phyloP scores from a whole-genome alignment of 2,113 vertebrate species.

The Rhabdomys dilectus region DNA sequence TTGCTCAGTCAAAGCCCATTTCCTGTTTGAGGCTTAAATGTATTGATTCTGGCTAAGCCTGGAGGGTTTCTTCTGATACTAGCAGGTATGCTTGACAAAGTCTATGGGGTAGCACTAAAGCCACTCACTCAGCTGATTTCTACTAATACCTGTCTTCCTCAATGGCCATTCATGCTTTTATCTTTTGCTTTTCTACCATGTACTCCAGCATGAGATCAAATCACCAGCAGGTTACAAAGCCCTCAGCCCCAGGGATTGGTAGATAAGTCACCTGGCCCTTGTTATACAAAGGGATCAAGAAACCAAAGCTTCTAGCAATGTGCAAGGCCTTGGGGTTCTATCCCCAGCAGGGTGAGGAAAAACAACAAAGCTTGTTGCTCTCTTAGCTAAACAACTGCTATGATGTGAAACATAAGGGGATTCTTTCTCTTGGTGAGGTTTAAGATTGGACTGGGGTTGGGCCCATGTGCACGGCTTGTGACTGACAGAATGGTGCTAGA shows the following conservation, averaged over 20 bases:
- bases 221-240: constrained; percentile 75
- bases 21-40: not conserved
- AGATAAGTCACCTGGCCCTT: constrained; percentile 59
- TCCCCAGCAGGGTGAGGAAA: not conserved
- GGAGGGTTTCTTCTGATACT: not conserved
- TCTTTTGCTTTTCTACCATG: constrained; percentile 31
- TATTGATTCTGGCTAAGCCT: not conserved
- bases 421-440: not conserved
- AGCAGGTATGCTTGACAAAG: not conserved
- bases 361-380: not conserved
- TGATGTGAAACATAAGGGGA: not conserved
- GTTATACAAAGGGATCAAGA: constrained; percentile 38
- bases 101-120: not conserved
- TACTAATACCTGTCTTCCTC: not conserved
- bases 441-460: not conserved
- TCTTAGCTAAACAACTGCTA: not conserved
- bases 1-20: not conserved
- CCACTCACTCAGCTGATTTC: constrained; percentile 1
- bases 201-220: constrained; percentile 78
- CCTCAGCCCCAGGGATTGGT: constrained; percentile 80
- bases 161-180: rapidly evolving
- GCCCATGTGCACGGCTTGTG: not conserved
- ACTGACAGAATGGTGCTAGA: not conserved
- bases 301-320: constrained; percentile 7
- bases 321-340: not conserved